A percentile compares a stretch with the other conserved stretches of the same genome.
Conservation (phyloP, 2,797 vertebrate species). For the Tiaroga cobitis region DNA sequence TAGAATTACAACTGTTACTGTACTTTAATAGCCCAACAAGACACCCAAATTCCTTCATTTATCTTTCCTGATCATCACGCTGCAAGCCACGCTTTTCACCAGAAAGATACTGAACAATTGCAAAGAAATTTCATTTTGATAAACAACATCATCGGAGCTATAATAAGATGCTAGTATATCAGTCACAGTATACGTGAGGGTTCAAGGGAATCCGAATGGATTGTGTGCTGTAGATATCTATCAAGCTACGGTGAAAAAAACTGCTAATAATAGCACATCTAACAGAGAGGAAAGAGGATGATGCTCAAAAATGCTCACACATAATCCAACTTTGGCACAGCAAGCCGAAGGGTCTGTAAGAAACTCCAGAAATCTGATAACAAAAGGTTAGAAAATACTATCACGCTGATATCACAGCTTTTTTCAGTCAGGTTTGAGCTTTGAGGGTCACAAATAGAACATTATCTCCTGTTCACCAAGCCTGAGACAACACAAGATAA, state of each 20-base stretch:
- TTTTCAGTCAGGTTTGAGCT: slow-evolving; percentile 27
- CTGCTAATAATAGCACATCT: slow-evolving; percentile 62
- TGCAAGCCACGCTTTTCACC: not conserved
- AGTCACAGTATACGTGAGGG: slow-evolving; percentile 24
- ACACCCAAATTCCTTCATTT: not conserved
- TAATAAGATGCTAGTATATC: slow-evolving; percentile 51
- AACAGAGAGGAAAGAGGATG: slow-evolving; percentile 44
- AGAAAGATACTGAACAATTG: not conserved
- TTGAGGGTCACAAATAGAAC: slow-evolving; percentile 67
- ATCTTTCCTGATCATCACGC: not conserved
- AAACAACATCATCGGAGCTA: slow-evolving; percentile 38
- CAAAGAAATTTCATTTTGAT: slow-evolving; percentile 18
- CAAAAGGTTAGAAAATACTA: slow-evolving; percentile 35
- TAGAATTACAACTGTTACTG: slow-evolving; percentile 21
- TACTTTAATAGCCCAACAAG: not conserved
- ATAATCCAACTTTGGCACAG: slow-evolving; percentile 60
- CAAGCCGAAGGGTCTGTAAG: slow-evolving; percentile 23
- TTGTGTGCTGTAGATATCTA: slow-evolving; percentile 52
- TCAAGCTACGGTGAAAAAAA: slow-evolving; percentile 56
- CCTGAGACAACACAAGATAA: slow-evolving; percentile 34
- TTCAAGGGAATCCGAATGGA: slow-evolving; percentile 55
- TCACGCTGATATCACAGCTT: not conserved
- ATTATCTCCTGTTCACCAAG: slow-evolving; percentile 45
- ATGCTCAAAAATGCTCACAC: slow-evolving; percentile 60
- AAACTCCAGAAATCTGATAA: slow-evolving; percentile 42